Conservation (phyloP, 2,888 invertebrate species). For the Apamea sordens region DNA sequence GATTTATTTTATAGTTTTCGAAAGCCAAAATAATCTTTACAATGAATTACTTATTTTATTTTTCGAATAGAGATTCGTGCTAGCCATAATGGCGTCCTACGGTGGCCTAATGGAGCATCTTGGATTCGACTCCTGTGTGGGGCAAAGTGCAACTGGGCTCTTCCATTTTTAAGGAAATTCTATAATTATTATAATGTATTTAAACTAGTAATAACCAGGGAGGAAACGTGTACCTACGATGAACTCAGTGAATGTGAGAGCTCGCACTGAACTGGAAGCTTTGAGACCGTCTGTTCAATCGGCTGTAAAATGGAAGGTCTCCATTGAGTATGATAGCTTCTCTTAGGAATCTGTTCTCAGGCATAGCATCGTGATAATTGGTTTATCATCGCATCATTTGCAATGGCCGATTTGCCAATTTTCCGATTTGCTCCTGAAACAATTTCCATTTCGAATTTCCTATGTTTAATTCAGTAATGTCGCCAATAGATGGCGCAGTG, state of each 20-base stretch:
- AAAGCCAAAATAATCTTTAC: background rate
- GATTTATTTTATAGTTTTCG: slow-evolving; percentile 19
- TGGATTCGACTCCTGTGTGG: background rate
- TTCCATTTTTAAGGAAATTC: background rate
- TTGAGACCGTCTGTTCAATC: background rate
- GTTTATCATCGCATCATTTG: background rate
- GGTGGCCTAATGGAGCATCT: background rate
- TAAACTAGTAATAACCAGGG: no score
- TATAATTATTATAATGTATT: background rate
- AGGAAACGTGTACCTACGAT: no score
- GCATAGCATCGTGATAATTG: background rate
- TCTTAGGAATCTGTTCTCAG: background rate
- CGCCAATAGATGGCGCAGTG: slow-evolving; percentile 50
- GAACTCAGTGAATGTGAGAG: background rate
- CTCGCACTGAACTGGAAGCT: background rate
- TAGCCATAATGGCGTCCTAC: background rate
- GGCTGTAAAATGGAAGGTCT: background rate
- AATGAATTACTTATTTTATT: background rate
- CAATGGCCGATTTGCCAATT: background rate
- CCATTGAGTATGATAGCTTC: background rate
- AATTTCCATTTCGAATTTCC: slow-evolving; percentile 39
- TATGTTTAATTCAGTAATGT: slow-evolving; percentile 40
- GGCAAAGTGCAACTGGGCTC: background rate
- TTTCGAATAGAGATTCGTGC: background rate
- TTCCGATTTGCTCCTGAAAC: slow-evolving; percentile 9